phyloP scores from a whole-genome alignment of 2,797 vertebrate species.

The Thaleichthys pacificus region DNA sequence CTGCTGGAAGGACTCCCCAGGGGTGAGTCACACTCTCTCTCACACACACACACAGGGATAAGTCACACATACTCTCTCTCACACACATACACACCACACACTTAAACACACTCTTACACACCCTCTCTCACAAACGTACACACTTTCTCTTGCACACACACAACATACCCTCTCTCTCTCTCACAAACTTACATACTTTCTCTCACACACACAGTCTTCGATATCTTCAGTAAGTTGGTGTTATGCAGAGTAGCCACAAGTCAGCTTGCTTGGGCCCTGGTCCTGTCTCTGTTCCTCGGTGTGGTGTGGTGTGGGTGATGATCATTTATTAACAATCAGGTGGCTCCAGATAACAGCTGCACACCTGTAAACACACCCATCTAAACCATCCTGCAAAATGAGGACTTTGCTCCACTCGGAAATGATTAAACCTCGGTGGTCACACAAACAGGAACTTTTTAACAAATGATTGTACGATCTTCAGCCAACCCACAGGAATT shows the following conservation, averaged over 20 bases:
- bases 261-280: too few species aligned
- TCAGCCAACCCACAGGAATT: slow-evolving; percentile 53
- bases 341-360: background rate
- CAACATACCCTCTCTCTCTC: background rate
- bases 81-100: background rate
- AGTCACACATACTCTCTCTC: slow-evolving; percentile 44
- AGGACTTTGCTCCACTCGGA: slow-evolving; percentile 60
- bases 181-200: background rate
- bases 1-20: slow-evolving; percentile 74
- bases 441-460: slow-evolving; percentile 31
- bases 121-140: background rate
- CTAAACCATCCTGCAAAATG: slow-evolving; percentile 42
- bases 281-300: too few species aligned
- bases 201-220: background rate
- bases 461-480: slow-evolving; percentile 33
- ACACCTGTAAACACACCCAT: slow-evolving; percentile 31
- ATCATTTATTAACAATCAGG: background rate
- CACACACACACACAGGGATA: slow-evolving; percentile 66
- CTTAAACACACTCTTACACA: background rate
- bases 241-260: too few species aligned
- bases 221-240: background rate
- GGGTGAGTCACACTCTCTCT: slow-evolving; percentile 71
- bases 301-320: background rate
- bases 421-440: slow-evolving; percentile 50
- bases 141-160: background rate